A percentile compares a stretch with the other conserved stretches of the same genome.
Conservation (phyloP, 2,113 vertebrate species). For the Campylorhamphus procurvoides region DNA sequence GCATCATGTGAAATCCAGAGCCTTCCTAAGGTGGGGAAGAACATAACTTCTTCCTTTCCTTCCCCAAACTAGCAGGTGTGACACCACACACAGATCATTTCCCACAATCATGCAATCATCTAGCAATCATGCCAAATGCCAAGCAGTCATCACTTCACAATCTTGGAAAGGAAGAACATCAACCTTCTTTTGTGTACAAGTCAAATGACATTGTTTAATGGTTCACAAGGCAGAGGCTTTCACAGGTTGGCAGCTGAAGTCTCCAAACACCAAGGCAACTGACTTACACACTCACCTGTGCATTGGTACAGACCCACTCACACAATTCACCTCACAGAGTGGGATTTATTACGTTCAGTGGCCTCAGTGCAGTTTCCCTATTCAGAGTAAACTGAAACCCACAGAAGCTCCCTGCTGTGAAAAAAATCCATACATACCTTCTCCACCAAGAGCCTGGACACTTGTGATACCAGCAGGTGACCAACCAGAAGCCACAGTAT, state of each 20-base stretch:
- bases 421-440: constrained; percentile 75
- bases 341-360: background rate
- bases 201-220: background rate
- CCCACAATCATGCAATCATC: background rate
- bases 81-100: background rate
- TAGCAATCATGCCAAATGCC: background rate
- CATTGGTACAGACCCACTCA: background rate
- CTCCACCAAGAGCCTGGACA: constrained; percentile 71
- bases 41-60: background rate
- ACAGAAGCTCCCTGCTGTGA: background rate
- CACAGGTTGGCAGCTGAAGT: background rate
- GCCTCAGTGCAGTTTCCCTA: background rate
- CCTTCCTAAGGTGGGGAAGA: background rate
- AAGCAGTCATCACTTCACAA: background rate
- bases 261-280: background rate
- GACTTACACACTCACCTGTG: background rate
- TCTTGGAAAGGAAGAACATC: background rate
- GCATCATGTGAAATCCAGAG: background rate
- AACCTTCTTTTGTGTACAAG: background rate
- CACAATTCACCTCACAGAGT: background rate
- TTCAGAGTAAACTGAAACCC: background rate
- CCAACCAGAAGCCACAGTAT: constrained; percentile 87
- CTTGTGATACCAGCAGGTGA: constrained; percentile 82
- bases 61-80: background rate
- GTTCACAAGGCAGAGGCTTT: background rate